Base-by-base conservation (phyloP, 2,888 invertebrate genomes). In the Epinotia bilunana region DNA sequence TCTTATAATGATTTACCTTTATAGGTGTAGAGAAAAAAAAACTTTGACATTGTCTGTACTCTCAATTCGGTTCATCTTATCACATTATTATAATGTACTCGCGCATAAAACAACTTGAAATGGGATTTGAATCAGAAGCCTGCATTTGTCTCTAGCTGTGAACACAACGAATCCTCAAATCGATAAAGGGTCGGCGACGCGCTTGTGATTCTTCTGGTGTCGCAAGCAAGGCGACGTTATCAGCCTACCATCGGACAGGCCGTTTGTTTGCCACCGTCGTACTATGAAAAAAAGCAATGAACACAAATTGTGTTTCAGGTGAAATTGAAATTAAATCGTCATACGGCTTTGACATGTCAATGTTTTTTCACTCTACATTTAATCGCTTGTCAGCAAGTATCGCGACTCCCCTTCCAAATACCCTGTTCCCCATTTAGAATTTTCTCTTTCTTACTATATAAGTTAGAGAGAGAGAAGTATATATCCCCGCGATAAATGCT, bases 401-500 rank as follows among this genome's bases (percentile, higher is more conserved):
- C 65, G 65, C 3, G 65, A 9, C 3, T 1, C 12, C 23, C 65
- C 65, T n/a, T 65, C 65, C 43, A 53, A 53, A 53, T 49, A 2
- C 49, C 28, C 53, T 13, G 6, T 46, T 6, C 53, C 49, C 65
- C 65, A 53, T 5, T 53, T 65, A 55, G 6, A 64, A 23, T 16
- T 49, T 23, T 46, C 64, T 64, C 64, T 49, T 2, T 64, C 49
- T 64, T 49, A 49, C 61, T n/a, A 16, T 11, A 23, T 23, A 23
- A 64, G 63, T 64, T 46, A 49, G 63, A 64, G 18, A 65, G 18
- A 65, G 6, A 53, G 64, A 64, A n/a, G 53, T 53, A 33, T 49
- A 28, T 23, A n/a, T 12, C 33, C 11, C 23, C 53, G 53, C 65
- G 53, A 65, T 65, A 65, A 28, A 53, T 55, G 65, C 18, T 53